These are phyloP conservation scores for Amiota communis DNA, from an alignment of 2,888 invertebrate species.

Conservation along the genomic window DNA sequence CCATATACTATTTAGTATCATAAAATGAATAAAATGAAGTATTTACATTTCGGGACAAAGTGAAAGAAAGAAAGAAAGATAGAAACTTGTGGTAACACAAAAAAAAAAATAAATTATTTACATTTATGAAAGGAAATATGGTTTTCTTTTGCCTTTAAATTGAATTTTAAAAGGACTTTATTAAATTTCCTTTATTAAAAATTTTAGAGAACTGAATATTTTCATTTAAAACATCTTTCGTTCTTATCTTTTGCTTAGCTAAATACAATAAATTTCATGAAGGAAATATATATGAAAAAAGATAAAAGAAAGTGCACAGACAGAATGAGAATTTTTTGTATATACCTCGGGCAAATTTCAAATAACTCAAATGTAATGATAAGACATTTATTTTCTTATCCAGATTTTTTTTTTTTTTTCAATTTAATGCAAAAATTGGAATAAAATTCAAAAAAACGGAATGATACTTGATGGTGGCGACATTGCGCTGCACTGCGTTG, in stretches of 20 bases:
- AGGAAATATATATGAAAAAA: not conserved
- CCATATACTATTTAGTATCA: not conserved
- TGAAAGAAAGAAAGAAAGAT: too few relatives aligned
- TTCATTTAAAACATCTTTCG: not conserved
- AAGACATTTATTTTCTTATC: constrained; percentile 5
- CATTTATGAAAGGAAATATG: not conserved
- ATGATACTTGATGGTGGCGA: not conserved
- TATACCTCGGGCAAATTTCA: not conserved
- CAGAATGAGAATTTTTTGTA: not conserved
- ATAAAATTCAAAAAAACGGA: not conserved
- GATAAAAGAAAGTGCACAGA: not conserved
- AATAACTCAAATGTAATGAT: not conserved
- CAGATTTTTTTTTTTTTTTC: not conserved
- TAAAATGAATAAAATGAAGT: too few relatives aligned
- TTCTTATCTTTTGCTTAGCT: not conserved
- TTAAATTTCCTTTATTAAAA: not conserved
- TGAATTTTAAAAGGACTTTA: not conserved
- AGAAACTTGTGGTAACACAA: not conserved
- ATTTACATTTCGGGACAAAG: too few relatives aligned
- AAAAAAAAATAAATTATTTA: constrained; percentile 1
- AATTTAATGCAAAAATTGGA: not conserved
- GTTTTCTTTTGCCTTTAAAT: not conserved
- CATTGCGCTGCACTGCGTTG: not conserved
- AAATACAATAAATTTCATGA: not conserved
- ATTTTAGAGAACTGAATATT: not conserved